These are phyloP conservation scores for Sycobia sp. DNA, from an alignment of 1,140 invertebrate genomes.

Conservation along the genomic window DNA sequence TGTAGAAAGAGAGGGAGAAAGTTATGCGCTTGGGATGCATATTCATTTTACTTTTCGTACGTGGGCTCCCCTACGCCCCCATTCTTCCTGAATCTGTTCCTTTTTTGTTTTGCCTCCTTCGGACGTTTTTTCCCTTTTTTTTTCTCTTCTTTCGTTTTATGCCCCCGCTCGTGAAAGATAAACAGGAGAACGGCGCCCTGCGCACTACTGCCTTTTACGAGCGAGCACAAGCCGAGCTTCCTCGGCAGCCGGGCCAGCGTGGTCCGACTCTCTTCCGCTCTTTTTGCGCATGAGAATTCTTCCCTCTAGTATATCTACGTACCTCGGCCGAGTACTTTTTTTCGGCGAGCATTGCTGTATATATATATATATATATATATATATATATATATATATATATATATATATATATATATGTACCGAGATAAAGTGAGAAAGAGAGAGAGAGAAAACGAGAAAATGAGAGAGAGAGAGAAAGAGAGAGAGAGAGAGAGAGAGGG, in stretches of 20 bases:
- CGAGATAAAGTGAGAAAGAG: not conserved
- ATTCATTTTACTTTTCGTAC: constrained; percentile 36
- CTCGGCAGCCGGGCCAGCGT: no score
- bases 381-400: no score
- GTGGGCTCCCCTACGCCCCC: no score
- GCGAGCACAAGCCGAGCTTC: constrained; percentile 29
- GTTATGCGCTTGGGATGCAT: not conserved
- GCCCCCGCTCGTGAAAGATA: constrained; percentile 35
- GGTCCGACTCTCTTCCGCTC: constrained; percentile 12
- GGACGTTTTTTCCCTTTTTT: constrained; percentile 4
- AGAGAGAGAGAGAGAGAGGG: not conserved
- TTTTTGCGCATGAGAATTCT: constrained; percentile 7
- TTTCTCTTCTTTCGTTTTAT: constrained; percentile 26
- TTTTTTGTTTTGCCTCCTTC: constrained; percentile 11
- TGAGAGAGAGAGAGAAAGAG: not conserved
- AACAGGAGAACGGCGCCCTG: no score
- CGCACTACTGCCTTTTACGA: constrained; percentile 34
- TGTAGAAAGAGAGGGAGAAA: no score
- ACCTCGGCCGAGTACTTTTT: no score
- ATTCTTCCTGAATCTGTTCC: no score
- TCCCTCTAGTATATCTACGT: no score
- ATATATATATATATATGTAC: no score
- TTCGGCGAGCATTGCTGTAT: no score
- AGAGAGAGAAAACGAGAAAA: not conserved
- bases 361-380: no score